phyloP scores from a whole-genome alignment of 2,113 vertebrate species.

The Gobiocypris rarus region DNA sequence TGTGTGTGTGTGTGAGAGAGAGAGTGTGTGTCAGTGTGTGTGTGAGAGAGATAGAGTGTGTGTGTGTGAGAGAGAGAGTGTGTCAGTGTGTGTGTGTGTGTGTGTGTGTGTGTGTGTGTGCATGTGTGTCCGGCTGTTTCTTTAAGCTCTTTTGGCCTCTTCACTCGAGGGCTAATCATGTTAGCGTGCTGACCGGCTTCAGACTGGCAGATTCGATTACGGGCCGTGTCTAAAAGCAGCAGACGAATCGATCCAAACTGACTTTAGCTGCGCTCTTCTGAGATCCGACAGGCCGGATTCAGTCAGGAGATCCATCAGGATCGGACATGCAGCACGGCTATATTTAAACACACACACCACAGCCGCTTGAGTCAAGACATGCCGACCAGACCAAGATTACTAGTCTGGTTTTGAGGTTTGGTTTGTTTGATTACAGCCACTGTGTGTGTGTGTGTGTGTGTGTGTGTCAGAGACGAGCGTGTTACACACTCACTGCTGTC shows the following conservation, averaged over 20 bases:
- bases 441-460: constrained; percentile 25
- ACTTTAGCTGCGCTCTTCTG: neutral
- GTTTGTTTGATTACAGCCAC: constrained; percentile 38
- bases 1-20: too few species aligned
- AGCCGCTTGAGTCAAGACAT: constrained; percentile 24
- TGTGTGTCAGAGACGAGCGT: neutral
- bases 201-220: constrained; percentile 74
- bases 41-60: too few species aligned
- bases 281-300: neutral
- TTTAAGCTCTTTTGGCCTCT: constrained; percentile 48
- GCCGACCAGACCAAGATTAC: constrained; percentile 41
- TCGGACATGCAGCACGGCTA: constrained; percentile 36
- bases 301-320: constrained; percentile 35
- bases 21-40: too few species aligned
- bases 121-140: constrained; percentile 58
- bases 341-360: constrained; percentile 45
- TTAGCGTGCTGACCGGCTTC: constrained; percentile 73
- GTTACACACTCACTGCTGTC: neutral
- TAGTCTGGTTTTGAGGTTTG: constrained; percentile 17
- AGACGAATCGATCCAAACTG: constrained; percentile 24
- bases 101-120: constrained; percentile 29
- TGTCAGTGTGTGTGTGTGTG: neutral
- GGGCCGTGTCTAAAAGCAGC: neutral
- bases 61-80: too few species aligned
- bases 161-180: constrained; percentile 74